Evolutionary conservation across 2,888 invertebrate species (phyloP), one percentile per base, ranked within the genome.

Genomic region (Diplazon laetatorius): DNA sequence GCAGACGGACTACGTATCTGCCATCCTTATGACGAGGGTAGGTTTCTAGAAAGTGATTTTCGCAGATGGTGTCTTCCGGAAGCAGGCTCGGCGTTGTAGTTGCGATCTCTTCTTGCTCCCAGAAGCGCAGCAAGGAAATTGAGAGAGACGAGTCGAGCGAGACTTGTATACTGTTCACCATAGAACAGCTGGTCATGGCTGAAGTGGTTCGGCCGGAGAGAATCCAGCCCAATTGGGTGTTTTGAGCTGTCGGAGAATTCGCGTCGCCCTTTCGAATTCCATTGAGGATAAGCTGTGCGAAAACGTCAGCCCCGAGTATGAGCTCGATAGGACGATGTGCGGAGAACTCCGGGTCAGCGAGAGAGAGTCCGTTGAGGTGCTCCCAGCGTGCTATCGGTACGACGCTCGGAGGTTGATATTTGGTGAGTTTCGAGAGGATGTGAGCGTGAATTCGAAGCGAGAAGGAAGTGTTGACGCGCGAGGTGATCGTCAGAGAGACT

Each of bases 1-100:
- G 73, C 1, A 82, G n/a, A 8, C 78, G 60, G 1, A 78, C 80
- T 0, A 50, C 39, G 14, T 80, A 82, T 0, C 72, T 66, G 2
- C 80, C 75, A 8, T 69, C 25, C 0, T 37, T 16, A 9, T 74
- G 18, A 8, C 80, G 75, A 14, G 71, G 39, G 57, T 78, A 80
- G 12, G 78, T 79, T 2, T 10, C 4, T 1, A 20, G 9, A 12
- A 82, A 80, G n/a, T 79, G 75, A 8, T 37, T 14, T 42, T 82
- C 80, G 30, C 74, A 82, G 1, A 62, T 57, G 10, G 16, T 14
- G 3, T 80, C 76, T 5, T 66, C 66, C 5, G 39, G 35, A 25
- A 10, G 20, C 20, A 65, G 39, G 18, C 18, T 20, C 10, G 44
- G n/a, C 12, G 22, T 2, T 18, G 57, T 14, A 59, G 73, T 2